phyloP scores from a whole-genome alignment of 2,113 vertebrate species.

The Bufo bufo region DNA sequence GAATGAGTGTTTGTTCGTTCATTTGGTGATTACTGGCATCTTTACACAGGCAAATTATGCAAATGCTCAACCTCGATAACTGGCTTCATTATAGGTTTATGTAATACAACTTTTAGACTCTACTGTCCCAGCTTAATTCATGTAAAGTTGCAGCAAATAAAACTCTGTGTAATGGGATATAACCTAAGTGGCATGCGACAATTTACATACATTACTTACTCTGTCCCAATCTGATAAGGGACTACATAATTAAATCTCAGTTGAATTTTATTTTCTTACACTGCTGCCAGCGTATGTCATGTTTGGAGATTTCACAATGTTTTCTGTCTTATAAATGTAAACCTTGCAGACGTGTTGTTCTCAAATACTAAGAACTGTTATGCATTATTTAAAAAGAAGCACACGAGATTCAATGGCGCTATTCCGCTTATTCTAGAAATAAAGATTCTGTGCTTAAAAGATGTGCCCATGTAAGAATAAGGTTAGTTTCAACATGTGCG shows the following conservation, averaged over 20 bases:
- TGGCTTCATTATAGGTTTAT: too few species aligned
- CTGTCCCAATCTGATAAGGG: slow-evolving; percentile 1
- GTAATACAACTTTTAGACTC: background rate
- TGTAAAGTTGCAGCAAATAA: background rate
- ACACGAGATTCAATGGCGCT: background rate
- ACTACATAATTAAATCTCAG: slow-evolving; percentile 33
- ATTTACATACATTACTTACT: slow-evolving; percentile 34
- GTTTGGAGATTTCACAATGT: slow-evolving; percentile 8
- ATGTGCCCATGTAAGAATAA: too few species aligned
- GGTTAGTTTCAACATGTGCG: too few species aligned
- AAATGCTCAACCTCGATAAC: too few species aligned
- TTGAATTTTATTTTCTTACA: slow-evolving; percentile 21
- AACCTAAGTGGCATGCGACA: slow-evolving; percentile 8
- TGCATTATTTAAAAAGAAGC: background rate
- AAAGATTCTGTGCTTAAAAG: background rate
- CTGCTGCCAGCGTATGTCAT: slow-evolving; percentile 29
- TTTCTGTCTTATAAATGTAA: slow-evolving; percentile 8
- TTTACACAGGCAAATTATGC: too few species aligned
- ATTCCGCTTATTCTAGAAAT: background rate
- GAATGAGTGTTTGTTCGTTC: too few species aligned
- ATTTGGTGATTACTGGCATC: too few species aligned
- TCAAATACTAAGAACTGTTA: background rate
- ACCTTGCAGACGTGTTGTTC: background rate
- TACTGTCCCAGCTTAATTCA: background rate
- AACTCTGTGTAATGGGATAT: slow-evolving; percentile 1